Evolutionary conservation across 2,113 vertebrate species (phyloP), one percentile per base, ranked within the genome.

Genomic region (Sclerurus mexicanus): DNA sequence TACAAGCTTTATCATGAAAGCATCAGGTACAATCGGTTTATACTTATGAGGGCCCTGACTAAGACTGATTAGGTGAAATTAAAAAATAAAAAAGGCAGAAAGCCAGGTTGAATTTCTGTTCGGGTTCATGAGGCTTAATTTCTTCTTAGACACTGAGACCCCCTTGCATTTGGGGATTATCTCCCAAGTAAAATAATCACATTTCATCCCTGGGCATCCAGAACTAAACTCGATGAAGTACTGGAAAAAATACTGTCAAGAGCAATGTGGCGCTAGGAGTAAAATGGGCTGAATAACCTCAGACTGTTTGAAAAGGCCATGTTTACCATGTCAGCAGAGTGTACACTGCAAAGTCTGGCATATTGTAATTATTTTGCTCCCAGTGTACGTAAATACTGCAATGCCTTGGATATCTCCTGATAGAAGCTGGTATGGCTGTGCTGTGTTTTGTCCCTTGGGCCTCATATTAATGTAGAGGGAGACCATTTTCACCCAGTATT

Each of bases 51-150:
- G 44, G 9, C 44, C 84, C 75, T 74, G 85, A 69, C 67, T 85
- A 52, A 93, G 88, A 75, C 60, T 75, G 85, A 93, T 91, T 39
- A 90, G 83, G 64, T 92, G 79, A 92, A 97, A 92, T 86, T 76
- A 78, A 88, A 82, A 78, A 85, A 87, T 72, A 18, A 44, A 46
- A 46, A 46, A 46, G 58, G 28, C 16, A 47, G 52, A 55, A 89
- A 84, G 31, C 50, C 39, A 88, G 68, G 74, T 13, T 69, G 14
- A 83, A 66, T 96, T 85, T 91, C 40, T 63, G 10, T 25, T 76
- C 24, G 39, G 50, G 53, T 62, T 92, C 31, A 58, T 0, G 1
- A 9, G 23, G 31, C 28, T 90, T 92, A 90, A 75, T 94, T 96
- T 90, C 60, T 58, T 71, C 44, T 62, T 85, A 71, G 62, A 27